These are phyloP conservation scores for Scaptomyza hsui DNA, from an alignment of 1,140 invertebrate genomes.

Conservation along the genomic window DNA sequence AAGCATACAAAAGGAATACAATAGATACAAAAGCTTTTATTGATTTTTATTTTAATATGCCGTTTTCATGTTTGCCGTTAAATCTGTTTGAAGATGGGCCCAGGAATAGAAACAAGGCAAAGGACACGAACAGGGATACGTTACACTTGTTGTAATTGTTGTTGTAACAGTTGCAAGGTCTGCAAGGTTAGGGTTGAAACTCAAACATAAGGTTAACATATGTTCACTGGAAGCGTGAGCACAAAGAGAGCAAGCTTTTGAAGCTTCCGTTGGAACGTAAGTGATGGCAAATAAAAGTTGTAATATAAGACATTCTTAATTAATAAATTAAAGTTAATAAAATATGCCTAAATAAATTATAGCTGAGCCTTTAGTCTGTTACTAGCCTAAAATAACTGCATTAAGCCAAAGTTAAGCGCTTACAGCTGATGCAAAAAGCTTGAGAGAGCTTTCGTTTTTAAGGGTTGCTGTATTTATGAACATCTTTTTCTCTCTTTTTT, in stretches of 20 bases:
- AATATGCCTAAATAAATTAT: background rate
- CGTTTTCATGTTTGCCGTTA: conserved; percentile 44
- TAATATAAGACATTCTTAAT: conserved; percentile 14
- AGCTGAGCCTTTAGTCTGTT: background rate
- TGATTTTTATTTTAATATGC: conserved; percentile 49
- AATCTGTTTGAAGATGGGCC: conserved; percentile 28
- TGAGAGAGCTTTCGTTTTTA: conserved; percentile 15
- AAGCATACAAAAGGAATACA: background rate
- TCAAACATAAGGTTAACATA: conserved; percentile 55
- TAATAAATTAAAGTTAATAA: background rate
- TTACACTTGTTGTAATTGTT: conserved; percentile 7
- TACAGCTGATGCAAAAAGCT: conserved; percentile 56
- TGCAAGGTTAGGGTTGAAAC: conserved; percentile 77
- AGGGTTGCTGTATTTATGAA: conserved; percentile 31
- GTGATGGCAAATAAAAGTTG: background rate
- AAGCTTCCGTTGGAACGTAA: conserved; percentile 32
- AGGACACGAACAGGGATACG: background rate
- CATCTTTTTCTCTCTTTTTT: conserved; percentile 48
- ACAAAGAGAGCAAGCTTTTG: conserved; percentile 15
- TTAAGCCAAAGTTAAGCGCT: conserved; percentile 1
- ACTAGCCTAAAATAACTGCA: background rate
- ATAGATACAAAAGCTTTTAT: conserved; percentile 53
- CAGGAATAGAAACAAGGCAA: conserved; percentile 7
- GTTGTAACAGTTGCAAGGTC: conserved; percentile 38
- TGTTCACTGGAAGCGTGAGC: conserved; percentile 41